Conservation (phyloP, 2,113 vertebrate species). For the Sebastes fasciatus region DNA sequence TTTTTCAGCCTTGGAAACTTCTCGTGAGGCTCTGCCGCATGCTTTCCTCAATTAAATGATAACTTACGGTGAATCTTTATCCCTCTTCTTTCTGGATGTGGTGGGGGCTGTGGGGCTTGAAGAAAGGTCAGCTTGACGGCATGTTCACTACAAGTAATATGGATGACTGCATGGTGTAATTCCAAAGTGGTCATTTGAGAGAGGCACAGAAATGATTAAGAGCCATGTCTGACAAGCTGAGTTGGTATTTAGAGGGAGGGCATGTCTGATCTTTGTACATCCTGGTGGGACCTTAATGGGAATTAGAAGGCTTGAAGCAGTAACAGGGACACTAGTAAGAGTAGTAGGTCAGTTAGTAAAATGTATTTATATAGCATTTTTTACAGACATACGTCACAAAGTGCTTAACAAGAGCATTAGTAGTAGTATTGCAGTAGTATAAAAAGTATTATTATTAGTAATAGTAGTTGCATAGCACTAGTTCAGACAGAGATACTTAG, state of each 20-base stretch:
- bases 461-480: too few species aligned
- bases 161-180: constrained; percentile 46
- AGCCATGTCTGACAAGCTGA: constrained; percentile 18
- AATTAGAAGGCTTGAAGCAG: background rate
- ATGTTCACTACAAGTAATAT: constrained; percentile 40
- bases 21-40: background rate
- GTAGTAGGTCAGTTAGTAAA: too few species aligned
- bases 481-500: too few species aligned
- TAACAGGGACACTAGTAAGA: background rate
- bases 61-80: background rate
- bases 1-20: background rate
- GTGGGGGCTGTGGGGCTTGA: constrained; percentile 29
- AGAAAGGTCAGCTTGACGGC: constrained; percentile 59
- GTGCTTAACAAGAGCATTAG: background rate
- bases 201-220: constrained; percentile 26
- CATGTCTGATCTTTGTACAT: constrained; percentile 1
- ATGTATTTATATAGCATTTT: too few species aligned
- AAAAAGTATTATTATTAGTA: too few species aligned
- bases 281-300: constrained; percentile 15
- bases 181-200: constrained; percentile 43
- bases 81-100: background rate
- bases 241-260: constrained; percentile 31
- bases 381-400: too few species aligned
- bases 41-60: constrained; percentile 5
- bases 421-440: background rate